Evolutionary conservation across 2,113 vertebrate genomes (phyloP).

Genomic region (Conger conger): DNA sequence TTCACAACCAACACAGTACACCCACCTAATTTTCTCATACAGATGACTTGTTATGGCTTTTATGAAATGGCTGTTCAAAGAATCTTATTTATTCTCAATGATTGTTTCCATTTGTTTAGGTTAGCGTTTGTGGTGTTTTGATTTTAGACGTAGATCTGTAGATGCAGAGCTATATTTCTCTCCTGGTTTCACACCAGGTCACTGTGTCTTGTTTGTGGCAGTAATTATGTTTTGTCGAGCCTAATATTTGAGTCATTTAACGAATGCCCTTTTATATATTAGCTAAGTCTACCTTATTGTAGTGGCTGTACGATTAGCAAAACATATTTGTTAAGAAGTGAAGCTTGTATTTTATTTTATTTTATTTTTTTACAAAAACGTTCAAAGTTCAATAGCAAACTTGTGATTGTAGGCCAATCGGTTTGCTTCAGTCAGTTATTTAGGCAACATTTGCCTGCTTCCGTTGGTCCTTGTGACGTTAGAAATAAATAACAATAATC

Average conservation of each 20-base stretch:
- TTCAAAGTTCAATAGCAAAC: not conserved
- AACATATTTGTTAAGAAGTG: not conserved
- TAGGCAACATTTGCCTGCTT: not conserved
- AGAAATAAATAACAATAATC: not conserved
- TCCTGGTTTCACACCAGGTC: not conserved
- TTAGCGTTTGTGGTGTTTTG: not conserved
- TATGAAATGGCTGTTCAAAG: not conserved
- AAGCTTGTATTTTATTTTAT: not conserved
- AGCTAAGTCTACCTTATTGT: not conserved
- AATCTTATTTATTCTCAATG: not conserved
- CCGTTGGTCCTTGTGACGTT: not conserved
- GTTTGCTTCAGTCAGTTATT: not conserved
- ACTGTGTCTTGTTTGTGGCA: not conserved
- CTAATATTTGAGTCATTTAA: not conserved
- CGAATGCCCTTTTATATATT: not conserved
- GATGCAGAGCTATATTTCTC: not conserved
- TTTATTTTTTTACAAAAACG: no score
- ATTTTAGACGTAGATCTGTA: not conserved
- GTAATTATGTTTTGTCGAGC: not conserved
- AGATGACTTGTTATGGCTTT: not conserved
- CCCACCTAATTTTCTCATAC: not conserved
- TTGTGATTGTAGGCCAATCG: not conserved
- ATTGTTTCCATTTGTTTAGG: not conserved
- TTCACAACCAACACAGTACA: constrained; percentile 2
- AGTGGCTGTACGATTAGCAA: not conserved